Percentiles rank a stretch among this genome's conserved stretches.
Evolutionary conservation across 2,113 vertebrate genomes (phyloP).

Genomic region (Daboia siamensis): DNA sequence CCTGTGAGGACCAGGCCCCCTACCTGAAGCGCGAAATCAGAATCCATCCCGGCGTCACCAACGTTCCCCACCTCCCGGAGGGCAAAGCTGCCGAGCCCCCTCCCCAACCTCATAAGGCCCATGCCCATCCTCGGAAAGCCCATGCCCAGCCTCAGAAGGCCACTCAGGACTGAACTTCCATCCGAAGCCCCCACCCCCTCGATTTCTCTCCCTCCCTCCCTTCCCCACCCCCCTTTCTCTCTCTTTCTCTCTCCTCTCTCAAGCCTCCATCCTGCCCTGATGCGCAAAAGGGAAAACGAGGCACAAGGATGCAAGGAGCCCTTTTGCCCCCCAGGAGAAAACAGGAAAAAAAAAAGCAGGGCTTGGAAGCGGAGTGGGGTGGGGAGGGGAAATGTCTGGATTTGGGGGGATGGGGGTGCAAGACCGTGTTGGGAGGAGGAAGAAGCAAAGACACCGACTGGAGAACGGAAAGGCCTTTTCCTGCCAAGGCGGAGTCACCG

Average conservation of each 20-base stretch:
- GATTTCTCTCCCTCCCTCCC: background rate
- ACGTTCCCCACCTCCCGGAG: constrained; percentile 47
- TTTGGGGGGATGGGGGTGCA: background rate
- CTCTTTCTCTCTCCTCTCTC: constrained; percentile 21
- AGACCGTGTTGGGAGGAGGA: background rate
- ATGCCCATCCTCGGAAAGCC: too few species aligned
- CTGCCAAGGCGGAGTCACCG: background rate
- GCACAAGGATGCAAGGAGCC: background rate
- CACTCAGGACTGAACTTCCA: constrained; percentile 56
- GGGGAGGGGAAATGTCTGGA: background rate
- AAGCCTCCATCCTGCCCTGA: constrained; percentile 31
- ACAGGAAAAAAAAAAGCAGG: background rate
- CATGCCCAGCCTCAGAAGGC: too few species aligned
- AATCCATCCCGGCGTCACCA: constrained; percentile 62
- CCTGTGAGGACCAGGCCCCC: constrained; percentile 48
- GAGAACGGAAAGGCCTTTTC: background rate
- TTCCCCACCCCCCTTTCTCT: background rate
- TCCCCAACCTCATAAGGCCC: constrained; percentile 50
- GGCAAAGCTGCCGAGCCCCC: constrained; percentile 43
- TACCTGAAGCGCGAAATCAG: constrained; percentile 81
- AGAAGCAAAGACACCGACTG: too few species aligned
- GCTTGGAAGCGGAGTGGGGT: background rate
- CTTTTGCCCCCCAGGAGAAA: background rate
- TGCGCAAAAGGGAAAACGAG: background rate
- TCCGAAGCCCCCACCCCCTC: constrained; percentile 35